Conservation (phyloP, 2,113 vertebrate genomes). For the Acrocephalus arundinaceus region DNA sequence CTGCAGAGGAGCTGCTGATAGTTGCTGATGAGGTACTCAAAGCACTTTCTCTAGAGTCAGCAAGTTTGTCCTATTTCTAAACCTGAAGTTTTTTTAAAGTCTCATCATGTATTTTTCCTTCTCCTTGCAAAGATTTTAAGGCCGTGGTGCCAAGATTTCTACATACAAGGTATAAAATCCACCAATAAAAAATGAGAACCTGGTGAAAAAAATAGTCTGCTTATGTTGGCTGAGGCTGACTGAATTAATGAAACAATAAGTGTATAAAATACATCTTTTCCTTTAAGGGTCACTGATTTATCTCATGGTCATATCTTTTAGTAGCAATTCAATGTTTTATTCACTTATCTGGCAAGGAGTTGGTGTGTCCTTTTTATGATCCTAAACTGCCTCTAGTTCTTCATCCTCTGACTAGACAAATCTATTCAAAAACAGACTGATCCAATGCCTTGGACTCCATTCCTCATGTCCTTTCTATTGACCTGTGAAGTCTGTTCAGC, state of each 20-base stretch:
- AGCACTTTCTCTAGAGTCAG: constrained; percentile 22
- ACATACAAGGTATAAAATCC: background rate
- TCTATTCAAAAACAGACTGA: background rate
- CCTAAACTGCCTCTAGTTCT: background rate
- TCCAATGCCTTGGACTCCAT: background rate
- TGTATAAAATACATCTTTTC: background rate
- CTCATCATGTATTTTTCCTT: background rate
- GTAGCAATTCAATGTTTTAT: background rate
- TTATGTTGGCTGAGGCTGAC: background rate
- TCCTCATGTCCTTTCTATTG: background rate
- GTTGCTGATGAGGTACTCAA: background rate
- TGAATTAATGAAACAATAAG: background rate
- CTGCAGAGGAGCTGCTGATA: constrained; percentile 20
- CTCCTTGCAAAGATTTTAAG: background rate
- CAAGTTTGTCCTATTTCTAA: constrained; percentile 4
- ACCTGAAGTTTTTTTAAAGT: background rate
- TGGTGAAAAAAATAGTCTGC: background rate
- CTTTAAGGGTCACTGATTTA: background rate
- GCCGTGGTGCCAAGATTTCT: background rate
- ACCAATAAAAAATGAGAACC: background rate
- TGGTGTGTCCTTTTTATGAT: background rate
- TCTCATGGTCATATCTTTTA: background rate
- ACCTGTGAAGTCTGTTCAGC: background rate
- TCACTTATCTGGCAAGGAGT: background rate
- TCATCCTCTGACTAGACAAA: background rate